A percentile compares a stretch with the other conserved stretches of the same genome.
Conservation (phyloP, 2,797 vertebrate species). For the Heliangelus exortis region DNA sequence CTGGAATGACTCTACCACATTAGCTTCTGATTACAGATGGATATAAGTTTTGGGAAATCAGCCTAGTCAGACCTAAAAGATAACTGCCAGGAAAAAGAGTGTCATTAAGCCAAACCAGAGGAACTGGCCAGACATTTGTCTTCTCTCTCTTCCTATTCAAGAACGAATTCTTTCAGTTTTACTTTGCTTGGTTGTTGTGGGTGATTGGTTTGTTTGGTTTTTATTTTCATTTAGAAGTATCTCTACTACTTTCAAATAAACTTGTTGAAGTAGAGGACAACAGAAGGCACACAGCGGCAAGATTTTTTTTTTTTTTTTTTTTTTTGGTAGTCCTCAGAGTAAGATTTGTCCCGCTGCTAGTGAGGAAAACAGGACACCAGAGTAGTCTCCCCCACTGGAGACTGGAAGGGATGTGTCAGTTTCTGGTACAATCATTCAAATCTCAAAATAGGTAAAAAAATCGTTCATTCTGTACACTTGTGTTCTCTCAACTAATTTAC, state of each 20-base stretch:
- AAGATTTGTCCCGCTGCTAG: background rate
- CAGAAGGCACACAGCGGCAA: background rate
- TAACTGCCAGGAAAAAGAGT: background rate
- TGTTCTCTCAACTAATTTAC: background rate
- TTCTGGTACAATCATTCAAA: background rate
- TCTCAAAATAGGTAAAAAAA: background rate
- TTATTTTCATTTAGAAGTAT: background rate
- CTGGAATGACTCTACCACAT: conserved; percentile 8
- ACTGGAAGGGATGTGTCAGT: background rate
- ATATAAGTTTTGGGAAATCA: background rate
- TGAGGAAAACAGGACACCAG: background rate
- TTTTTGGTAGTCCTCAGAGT: background rate
- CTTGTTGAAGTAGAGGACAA: background rate
- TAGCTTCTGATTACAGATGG: background rate
- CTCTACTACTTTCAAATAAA: background rate
- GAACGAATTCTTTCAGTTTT: background rate
- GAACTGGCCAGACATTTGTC: background rate
- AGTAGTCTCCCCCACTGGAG: background rate
- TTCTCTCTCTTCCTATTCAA: background rate
- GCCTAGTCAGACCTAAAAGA: background rate
- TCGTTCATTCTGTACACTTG: background rate
- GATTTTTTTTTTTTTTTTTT: background rate
- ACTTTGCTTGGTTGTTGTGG: background rate
- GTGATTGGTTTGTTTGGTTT: too few species aligned
- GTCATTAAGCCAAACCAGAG: background rate